phyloP scores from a whole-genome alignment of 2,888 invertebrate species.

The Artemia sinica region DNA sequence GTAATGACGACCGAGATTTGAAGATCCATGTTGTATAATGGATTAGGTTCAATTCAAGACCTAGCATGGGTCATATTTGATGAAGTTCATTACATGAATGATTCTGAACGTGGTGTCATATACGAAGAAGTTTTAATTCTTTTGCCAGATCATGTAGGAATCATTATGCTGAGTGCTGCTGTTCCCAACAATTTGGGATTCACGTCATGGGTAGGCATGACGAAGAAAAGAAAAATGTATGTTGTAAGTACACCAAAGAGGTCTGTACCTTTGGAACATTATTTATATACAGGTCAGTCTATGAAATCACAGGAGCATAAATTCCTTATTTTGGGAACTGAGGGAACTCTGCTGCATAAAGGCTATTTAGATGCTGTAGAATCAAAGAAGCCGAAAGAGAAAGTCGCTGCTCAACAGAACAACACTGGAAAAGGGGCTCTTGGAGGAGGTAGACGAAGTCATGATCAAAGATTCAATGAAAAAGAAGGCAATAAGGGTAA shows the following conservation, averaged over 20 bases:
- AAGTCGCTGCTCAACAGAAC: not conserved
- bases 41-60: slow-evolving; percentile 84
- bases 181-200: slow-evolving; percentile 93
- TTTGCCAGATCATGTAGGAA: slow-evolving; percentile 78
- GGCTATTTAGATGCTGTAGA: slow-evolving; percentile 25
- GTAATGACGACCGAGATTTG: slow-evolving; percentile 51
- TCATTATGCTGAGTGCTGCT: slow-evolving; percentile 93
- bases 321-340: too few species aligned
- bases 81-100: too few species aligned
- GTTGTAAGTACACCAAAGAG: slow-evolving; percentile 83
- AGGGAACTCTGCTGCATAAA: too few species aligned
- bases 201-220: slow-evolving; percentile 79
- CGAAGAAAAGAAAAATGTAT: slow-evolving; percentile 64
- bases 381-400: not conserved
- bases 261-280: slow-evolving; percentile 89
- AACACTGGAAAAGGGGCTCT: not conserved
- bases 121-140: slow-evolving; percentile 98
- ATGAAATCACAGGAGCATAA: too few species aligned
- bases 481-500: not conserved
- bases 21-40: slow-evolving; percentile 82
- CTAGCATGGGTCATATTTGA: slow-evolving; percentile 97
- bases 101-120: slow-evolving; percentile 63
- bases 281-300: slow-evolving; percentile 28
- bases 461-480: not conserved
- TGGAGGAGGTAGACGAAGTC: not conserved